A percentile compares a stretch with the other conserved stretches of the same genome.
Conservation (phyloP, 1,140 invertebrate species). For the Doryteuthis pealeii region DNA sequence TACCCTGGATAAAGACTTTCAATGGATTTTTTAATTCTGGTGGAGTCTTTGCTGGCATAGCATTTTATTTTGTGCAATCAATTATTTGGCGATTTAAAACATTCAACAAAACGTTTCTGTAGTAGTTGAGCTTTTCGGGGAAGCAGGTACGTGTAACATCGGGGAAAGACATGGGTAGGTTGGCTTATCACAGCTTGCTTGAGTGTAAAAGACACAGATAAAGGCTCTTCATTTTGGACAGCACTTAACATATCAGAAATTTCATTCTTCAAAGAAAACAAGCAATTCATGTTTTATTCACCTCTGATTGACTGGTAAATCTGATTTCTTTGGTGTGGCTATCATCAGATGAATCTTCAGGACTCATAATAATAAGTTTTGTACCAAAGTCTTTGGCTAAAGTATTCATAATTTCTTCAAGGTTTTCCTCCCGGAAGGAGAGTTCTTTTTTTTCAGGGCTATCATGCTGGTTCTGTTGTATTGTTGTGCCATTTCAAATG, state of each 20-base stretch:
- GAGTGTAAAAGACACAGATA: background rate
- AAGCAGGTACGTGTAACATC: no score
- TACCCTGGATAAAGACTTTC: no score
- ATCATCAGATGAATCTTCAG: background rate
- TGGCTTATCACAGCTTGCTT: no score
- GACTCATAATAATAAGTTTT: background rate
- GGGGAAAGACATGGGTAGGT: no score
- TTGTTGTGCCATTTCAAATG: background rate
- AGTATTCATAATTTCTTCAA: background rate
- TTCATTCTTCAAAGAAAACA: background rate
- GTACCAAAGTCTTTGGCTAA: background rate
- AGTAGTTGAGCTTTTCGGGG: no score
- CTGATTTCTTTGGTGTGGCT: background rate
- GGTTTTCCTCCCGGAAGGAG: background rate
- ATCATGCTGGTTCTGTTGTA: background rate
- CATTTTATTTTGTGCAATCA: no score
- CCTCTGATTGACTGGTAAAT: no score
- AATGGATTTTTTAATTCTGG: no score
- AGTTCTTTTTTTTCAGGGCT: background rate
- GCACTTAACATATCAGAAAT: background rate
- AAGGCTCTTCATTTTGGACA: background rate
- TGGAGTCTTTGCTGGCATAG: no score
- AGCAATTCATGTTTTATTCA: no score
- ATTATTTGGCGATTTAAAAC: no score
- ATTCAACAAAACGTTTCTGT: no score